Evolutionary conservation across 2,797 vertebrate species (phyloP).

Genomic region (Capromys pilorides): DNA sequence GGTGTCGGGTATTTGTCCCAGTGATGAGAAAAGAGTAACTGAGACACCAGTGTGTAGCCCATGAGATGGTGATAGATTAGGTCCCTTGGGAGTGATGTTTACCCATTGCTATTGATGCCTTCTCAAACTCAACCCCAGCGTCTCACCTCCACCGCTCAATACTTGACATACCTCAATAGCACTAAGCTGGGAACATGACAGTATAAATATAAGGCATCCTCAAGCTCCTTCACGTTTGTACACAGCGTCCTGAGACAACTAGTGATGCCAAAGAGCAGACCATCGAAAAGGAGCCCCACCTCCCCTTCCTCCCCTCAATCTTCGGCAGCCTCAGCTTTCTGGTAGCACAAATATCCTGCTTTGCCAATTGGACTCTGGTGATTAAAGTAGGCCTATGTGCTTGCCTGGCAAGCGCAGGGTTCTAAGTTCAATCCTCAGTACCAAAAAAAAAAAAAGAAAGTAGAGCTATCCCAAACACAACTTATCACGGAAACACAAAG

Average conservation of each 20-base stretch:
- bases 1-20: too few species aligned
- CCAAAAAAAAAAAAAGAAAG: too few species aligned
- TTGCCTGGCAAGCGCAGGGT: too few species aligned
- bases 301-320: not conserved
- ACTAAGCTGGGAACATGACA: not conserved
- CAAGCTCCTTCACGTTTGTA: not conserved
- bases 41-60: not conserved
- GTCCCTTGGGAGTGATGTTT: not conserved
- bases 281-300: not conserved
- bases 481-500: constrained; percentile 37
- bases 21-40: too few species aligned
- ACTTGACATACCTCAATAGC: not conserved
- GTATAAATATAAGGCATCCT: not conserved
- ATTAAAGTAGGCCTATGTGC: constrained; percentile 14
- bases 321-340: not conserved
- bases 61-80: not conserved
- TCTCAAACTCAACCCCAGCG: not conserved
- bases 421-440: too few species aligned
- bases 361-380: not conserved
- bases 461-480: constrained; percentile 45
- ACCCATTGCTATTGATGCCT: not conserved
- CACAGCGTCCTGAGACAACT: not conserved
- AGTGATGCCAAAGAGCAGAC: not conserved
- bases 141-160: not conserved
- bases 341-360: not conserved